Evolutionary conservation across 2,797 vertebrate species (phyloP), one percentile per base, ranked within the genome.

Genomic region (Macroramphosus scolopax): DNA sequence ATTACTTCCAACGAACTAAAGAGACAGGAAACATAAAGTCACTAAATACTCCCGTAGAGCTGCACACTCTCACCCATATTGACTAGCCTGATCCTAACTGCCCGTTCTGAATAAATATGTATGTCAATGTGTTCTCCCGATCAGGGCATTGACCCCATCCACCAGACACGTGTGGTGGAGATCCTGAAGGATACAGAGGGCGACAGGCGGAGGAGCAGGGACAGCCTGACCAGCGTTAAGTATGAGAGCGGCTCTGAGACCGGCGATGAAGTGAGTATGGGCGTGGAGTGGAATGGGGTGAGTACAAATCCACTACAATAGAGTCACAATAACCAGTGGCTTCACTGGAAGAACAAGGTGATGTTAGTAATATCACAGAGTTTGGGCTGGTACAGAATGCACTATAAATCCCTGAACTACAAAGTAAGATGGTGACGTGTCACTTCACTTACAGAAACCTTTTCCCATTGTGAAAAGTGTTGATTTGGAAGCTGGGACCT

Each of bases 231-330:
- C 50, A 92, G 91, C 73, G 94, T 98, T 68, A 97, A 97, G 85
- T 98, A 94, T 2, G 96, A 98, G 85, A 93, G 81, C 60, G 85
- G 92, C 85, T 92, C 93, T 46, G 93, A 95, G 82, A 91, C 92
- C 51, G 93, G 92, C 68, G 95, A 97, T 88, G 96, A 99, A 90
- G 96, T 92, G 86, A 97, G 95, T 91, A 97, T 99, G 93, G 93
- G 91, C 78, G 90, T 98, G 81, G 94, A 97, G 86, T 98, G 96
- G 96, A 95, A 92, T 1, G 95, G 96, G 94, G 96, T 98, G 91
- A 99, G 96, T 97, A 91, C 93, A 92, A 77, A 90, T 93, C 91
- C 92, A 92, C 91, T 53, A 55, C 8, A 59, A 59, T 35, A 17
- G 46, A 83, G 54, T 60, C 44, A 70, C 52, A 25, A 2, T 9